These are phyloP conservation scores for Saccopteryx bilineata DNA, from an alignment of 2,113 vertebrate genomes.

Conservation along the genomic window DNA sequence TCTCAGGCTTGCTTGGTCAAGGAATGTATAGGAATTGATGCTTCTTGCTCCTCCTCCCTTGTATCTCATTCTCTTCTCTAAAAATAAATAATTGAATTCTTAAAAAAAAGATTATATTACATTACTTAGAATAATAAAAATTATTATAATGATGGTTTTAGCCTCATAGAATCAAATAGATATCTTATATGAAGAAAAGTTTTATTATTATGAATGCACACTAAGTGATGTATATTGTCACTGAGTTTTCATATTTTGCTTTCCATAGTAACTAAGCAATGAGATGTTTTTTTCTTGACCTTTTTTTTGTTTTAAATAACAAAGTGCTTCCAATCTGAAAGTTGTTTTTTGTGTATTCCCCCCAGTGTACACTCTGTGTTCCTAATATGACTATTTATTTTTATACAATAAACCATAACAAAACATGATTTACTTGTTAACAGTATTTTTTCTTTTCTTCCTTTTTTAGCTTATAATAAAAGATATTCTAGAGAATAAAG, in stretches of 20 bases:
- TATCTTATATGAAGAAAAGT: not conserved
- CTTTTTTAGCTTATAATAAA: not conserved
- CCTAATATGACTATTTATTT: not conserved
- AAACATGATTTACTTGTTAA: not conserved
- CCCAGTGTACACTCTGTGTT: not conserved
- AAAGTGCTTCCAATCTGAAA: not conserved
- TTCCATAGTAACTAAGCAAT: not conserved
- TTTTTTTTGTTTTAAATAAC: not conserved
- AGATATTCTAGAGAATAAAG: not conserved
- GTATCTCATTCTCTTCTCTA: no score
- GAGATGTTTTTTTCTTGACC: not conserved
- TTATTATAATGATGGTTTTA: not conserved
- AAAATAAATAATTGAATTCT: no score
- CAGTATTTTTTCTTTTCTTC: not conserved
- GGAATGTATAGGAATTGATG: no score
- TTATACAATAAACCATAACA: not conserved
- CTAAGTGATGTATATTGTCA: not conserved
- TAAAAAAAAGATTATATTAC: not conserved
- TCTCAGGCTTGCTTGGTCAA: no score
- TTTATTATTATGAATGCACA: not conserved
- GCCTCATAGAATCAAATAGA: not conserved
- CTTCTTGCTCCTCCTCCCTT: no score
- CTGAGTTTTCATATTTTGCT: conserved; percentile 3
- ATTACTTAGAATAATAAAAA: not conserved
- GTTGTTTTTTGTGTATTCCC: not conserved